phyloP scores from a whole-genome alignment of 2,888 invertebrate species.

The Peribatodes rhomboidaria region DNA sequence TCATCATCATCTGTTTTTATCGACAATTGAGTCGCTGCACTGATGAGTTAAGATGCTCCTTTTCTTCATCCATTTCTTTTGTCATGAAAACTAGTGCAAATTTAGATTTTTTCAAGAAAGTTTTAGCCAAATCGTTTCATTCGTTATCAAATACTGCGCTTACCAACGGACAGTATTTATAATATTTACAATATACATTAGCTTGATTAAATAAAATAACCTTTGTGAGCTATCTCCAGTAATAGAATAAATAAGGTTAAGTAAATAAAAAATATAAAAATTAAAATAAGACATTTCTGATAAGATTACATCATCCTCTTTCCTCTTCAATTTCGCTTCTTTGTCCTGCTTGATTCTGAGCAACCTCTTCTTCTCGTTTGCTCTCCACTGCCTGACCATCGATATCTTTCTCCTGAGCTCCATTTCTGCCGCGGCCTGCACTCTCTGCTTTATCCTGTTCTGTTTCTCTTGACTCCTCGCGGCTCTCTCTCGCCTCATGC shows the following conservation, averaged over 20 bases:
- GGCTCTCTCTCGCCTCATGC: conserved; percentile 69
- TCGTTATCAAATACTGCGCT: no score
- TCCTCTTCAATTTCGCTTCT: conserved; percentile 61
- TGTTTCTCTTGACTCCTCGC: conserved; percentile 67
- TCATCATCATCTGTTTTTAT: not conserved
- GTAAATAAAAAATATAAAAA: not conserved
- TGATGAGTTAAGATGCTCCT: not conserved
- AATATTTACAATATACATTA: no score
- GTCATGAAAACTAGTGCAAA: no score
- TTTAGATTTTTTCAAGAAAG: no score
- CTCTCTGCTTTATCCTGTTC: conserved; percentile 75
- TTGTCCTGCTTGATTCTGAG: conserved; percentile 69
- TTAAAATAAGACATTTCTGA: no score
- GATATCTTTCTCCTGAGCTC: conserved; percentile 78
- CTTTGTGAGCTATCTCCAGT: no score
- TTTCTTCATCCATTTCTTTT: not conserved
- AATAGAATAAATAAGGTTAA: no score
- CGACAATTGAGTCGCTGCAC: no score
- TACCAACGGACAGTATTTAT: no score
- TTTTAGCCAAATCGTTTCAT: no score
- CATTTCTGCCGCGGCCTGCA: conserved; percentile 78
- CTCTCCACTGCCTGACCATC: conserved; percentile 78
- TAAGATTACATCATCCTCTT: conserved; percentile 69
- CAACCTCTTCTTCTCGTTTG: conserved; percentile 74
- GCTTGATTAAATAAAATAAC: no score